A percentile compares a stretch with the other conserved stretches of the same genome.
phyloP scores from a whole-genome alignment of 1,140 invertebrate genomes.

The Hylaeus volcanicus region DNA sequence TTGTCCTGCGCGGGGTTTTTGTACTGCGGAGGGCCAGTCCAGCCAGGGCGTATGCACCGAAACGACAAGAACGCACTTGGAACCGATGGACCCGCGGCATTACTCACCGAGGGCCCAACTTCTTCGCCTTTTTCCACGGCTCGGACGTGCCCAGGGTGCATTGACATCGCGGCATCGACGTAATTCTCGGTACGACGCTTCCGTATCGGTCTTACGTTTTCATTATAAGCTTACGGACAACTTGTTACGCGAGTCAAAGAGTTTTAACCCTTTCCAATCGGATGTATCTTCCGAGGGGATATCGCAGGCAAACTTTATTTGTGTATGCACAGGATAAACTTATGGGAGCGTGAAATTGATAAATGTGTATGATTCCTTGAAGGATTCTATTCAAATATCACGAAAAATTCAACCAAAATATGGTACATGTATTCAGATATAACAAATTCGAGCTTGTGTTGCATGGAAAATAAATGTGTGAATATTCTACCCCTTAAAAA shows the following conservation, averaged over 20 bases:
- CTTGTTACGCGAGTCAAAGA: conserved; percentile 31
- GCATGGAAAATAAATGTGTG: too few relatives aligned
- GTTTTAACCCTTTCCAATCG: neutral
- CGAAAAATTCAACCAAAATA: too few relatives aligned
- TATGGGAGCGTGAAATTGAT: too few relatives aligned
- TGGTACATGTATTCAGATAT: too few relatives aligned
- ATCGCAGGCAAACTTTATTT: too few relatives aligned
- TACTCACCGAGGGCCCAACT: conserved; percentile 30
- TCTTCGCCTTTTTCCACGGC: conserved; percentile 50
- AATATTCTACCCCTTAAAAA: too few relatives aligned
- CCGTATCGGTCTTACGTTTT: conserved; percentile 49
- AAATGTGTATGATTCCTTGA: too few relatives aligned
- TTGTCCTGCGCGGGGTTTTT: conserved; percentile 69
- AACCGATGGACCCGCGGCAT: conserved; percentile 43
- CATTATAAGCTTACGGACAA: conserved; percentile 31
- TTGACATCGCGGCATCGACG: conserved; percentile 40
- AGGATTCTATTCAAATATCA: too few relatives aligned
- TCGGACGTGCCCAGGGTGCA: conserved; percentile 29
- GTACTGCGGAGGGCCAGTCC: conserved; percentile 47
- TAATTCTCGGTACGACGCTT: conserved; percentile 41
- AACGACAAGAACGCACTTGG: conserved; percentile 55
- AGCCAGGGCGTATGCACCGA: conserved; percentile 26
- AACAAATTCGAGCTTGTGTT: too few relatives aligned
- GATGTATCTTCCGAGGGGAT: too few relatives aligned
- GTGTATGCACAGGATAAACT: too few relatives aligned